Base-by-base conservation (phyloP, 2,888 invertebrate genomes). In the Ochlodes sylvanus region DNA sequence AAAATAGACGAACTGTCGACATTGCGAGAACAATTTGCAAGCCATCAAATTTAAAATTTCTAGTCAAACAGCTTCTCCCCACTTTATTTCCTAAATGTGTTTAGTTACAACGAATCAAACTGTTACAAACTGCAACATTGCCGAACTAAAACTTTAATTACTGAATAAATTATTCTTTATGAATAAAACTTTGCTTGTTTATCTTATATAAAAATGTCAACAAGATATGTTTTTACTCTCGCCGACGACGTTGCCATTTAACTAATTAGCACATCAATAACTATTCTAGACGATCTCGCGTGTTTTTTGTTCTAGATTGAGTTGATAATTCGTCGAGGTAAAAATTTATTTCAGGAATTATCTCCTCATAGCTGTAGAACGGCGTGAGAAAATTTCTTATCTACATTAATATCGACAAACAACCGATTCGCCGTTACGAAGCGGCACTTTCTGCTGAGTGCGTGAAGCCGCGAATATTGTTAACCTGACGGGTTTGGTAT, bases 401-500 rank as follows among this genome's bases (percentile, higher is more conserved):
- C 65, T 32, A 2, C 9, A 27, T 47, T 56, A 55, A 63, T 63
- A 54, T 57, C 50, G 63, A 61, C 70, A 55, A 42, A 32, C 47
- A 17, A 14, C 19, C 21, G 52, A 77, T 83, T 86, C 83, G 77
- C 64, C 80, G 74, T 73, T 75, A 70, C 68, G 57, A 81, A 72
- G 66, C 76, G 61, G 80, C 73, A 74, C 75, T 42, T 74, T 73
- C 72, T 78, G 61, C 81, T 76, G 76, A 85, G 7, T 47, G 58
- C 21, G 58, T 60, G 58, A 50, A 50, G 50, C 12, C 17, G 1
- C 2, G 50, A 66, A 66, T 82, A 89, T 91, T 89, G 92, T 92
- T 89, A 89, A 87, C 79, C 79, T 79, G 73, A 79, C 79, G 78
- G 79, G 75, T 77, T 72, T 69, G 75, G 77, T 83, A 92, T 93